phyloP scores from a whole-genome alignment of 2,113 vertebrate genomes.

The Pachycephala philippinensis region DNA sequence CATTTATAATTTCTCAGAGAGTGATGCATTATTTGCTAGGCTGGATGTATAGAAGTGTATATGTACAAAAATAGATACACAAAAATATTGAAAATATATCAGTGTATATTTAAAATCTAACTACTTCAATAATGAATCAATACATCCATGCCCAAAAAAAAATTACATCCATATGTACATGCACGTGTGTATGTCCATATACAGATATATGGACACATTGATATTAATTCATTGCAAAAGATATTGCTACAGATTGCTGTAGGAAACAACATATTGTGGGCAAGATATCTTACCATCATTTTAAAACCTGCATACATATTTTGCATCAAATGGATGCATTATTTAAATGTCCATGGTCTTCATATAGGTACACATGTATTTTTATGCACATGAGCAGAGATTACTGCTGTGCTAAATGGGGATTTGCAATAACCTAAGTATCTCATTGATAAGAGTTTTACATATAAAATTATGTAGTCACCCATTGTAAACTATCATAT shows the following conservation, averaged over 20 bases:
- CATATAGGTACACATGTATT: accelerated
- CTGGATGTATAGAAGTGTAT: neutral
- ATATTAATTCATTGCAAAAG: neutral
- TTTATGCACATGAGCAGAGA: neutral
- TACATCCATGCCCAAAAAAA: neutral
- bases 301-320: neutral
- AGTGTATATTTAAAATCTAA: neutral
- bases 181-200: neutral
- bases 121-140: neutral
- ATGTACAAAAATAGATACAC: neutral
- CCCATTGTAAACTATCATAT: neutral
- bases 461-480: neutral
- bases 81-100: neutral
- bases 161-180: neutral
- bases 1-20: neutral
- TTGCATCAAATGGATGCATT: neutral
- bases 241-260: neutral
- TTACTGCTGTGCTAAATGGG: neutral
- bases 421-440: neutral
- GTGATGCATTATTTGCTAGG: neutral
- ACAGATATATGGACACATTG: neutral
- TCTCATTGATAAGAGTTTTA: neutral
- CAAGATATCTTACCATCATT: neutral
- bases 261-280: neutral
- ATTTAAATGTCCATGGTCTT: neutral